Evolutionary conservation across 2,888 invertebrate genomes (phyloP), one percentile per base, ranked within the genome.

Genomic region (Orthosia incerta): DNA sequence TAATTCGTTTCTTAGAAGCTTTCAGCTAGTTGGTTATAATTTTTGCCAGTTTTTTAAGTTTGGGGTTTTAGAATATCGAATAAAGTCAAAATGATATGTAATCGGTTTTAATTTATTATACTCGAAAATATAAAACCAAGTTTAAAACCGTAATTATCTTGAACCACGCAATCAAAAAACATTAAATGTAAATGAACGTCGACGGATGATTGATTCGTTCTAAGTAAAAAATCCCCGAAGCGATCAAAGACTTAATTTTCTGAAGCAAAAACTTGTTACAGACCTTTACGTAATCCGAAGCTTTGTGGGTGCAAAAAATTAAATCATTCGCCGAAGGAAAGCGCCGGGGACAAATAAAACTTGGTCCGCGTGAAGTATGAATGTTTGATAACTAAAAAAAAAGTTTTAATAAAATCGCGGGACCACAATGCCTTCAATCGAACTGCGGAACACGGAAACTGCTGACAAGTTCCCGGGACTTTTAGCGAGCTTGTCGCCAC

Each of bases 331-430:
- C 61, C 63, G 56, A 75, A 66, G 67, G 67, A 70, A 86, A 84
- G 59, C 71, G 74, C 73, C 53, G 50, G 59, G 71, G 71, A 77
- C 82, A 86, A 85, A 86, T 82, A 86, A 84, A 86, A 84, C 74
- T 84, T 82, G 63, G 76, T 71, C 61, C 31, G 53, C 51, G 79
- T 84, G 75, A 86, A 86, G 73, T 84, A 84, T 79, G 74, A 79
- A 79, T 82, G 75, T 79, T 86, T 71, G 79, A 79, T 86, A 84
- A 79, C 82, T 72, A 79, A 86, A 84, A 83, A 82, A 83, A 81
- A 82, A 77, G 68, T 86, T 85, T 85, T 86, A 79, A 80, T 85
- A 86, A 86, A 85, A 84, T 72, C 74, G 61, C 55, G 60, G 51
- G 64, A 76, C 71, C 79, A 84, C 82, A 86, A 79, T 75, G 79